phyloP scores from a whole-genome alignment of 35 echinoderm and acorn worm genomes.

The Amphiura filiformis region DNA sequence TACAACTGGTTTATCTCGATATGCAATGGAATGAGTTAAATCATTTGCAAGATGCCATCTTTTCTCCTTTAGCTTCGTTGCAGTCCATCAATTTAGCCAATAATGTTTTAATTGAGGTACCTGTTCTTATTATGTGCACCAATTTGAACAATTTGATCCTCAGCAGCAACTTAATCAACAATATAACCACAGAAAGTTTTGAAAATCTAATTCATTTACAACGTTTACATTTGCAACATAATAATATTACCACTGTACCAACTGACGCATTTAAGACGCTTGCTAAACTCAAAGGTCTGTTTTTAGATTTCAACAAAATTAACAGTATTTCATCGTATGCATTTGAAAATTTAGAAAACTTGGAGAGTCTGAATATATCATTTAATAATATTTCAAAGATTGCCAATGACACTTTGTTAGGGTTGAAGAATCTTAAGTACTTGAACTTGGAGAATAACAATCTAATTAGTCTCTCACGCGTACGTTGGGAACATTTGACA shows the following conservation, averaged over 20 bases:
- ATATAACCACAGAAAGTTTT: neutral
- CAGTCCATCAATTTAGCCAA: neutral
- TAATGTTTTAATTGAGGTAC: neutral
- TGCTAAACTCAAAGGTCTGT: neutral
- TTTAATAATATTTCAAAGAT: neutral
- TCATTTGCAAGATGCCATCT: neutral
- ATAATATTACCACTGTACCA: neutral
- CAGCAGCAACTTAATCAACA: neutral
- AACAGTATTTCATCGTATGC: neutral
- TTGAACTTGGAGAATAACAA: neutral
- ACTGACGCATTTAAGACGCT: neutral
- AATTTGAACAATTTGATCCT: neutral
- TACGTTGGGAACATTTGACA: neutral
- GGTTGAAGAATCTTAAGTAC: neutral
- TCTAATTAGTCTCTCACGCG: neutral
- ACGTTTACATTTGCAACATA: neutral
- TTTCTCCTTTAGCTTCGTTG: neutral
- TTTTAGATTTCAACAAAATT: neutral
- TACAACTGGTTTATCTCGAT: neutral
- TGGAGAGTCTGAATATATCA: neutral
- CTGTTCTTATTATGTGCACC: neutral
- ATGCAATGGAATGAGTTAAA: neutral
- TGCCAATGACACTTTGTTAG: neutral
- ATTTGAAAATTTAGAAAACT: neutral
- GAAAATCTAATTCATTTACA: neutral